A percentile compares a stretch with the other conserved stretches of the same genome.
Conservation (phyloP, 2,797 vertebrate species). For the Argya squamiceps region DNA sequence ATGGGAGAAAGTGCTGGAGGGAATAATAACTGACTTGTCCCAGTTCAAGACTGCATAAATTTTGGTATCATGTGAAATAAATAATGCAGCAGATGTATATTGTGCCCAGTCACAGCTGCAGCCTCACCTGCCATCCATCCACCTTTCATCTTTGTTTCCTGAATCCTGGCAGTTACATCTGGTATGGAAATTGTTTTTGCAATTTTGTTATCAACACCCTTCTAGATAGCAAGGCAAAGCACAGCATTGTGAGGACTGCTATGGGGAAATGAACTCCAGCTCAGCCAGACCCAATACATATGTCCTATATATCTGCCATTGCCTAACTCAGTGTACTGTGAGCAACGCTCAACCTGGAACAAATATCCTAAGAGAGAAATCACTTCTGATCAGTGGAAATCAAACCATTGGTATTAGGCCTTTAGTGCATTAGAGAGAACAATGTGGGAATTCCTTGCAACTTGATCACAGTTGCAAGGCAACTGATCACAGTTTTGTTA, state of each 20-base stretch:
- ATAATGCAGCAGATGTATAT: not conserved
- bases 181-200: not conserved
- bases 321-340: not conserved
- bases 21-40: not conserved
- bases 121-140: not conserved
- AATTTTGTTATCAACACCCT: not conserved
- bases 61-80: not conserved
- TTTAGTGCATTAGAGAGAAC: not conserved
- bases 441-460: not conserved
- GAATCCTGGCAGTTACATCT: not conserved
- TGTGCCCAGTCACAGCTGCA: not conserved
- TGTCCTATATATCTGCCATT: not conserved
- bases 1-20: not conserved
- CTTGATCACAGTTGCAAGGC: not conserved
- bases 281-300: not conserved
- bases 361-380: not conserved
- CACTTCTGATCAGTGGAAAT: not conserved
- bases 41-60: not conserved
- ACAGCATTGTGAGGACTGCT: not conserved
- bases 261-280: not conserved
- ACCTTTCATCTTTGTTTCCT: not conserved
- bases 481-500: not conserved
- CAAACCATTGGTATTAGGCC: not conserved
- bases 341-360: not conserved
- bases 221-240: not conserved